Evolutionary conservation across 2,888 invertebrate genomes (phyloP).

Genomic region (Meghimatium bilineatum): DNA sequence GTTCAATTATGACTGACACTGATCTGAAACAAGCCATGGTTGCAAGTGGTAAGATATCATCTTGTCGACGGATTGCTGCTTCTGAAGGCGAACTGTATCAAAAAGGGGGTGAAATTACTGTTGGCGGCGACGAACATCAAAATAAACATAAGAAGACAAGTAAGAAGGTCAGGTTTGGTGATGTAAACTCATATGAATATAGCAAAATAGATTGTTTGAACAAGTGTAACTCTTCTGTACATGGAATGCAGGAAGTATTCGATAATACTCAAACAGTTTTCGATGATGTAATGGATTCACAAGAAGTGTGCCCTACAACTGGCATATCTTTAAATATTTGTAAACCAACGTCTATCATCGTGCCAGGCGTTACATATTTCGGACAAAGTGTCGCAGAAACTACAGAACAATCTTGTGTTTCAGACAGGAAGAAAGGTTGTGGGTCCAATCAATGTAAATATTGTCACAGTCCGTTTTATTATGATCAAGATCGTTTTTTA

Average conservation of each 20-base stretch:
- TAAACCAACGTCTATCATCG: not conserved
- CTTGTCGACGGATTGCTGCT: not conserved
- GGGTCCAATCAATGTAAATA: not conserved
- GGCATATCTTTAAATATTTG: not conserved
- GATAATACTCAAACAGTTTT: not conserved
- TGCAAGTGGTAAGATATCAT: not conserved
- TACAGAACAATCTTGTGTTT: not conserved
- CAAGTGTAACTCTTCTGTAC: constrained; percentile 26
- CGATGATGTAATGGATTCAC: not conserved
- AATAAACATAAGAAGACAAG: not conserved
- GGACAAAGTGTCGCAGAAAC: too few relatives aligned
- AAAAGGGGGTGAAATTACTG: too few relatives aligned
- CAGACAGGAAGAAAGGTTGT: not conserved
- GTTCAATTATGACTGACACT: not conserved
- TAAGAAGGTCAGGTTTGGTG: constrained; percentile 9
- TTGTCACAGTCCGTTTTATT: not conserved
- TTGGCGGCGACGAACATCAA: not conserved
- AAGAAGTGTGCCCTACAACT: not conserved
- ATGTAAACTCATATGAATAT: not conserved
- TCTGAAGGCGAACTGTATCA: not conserved
- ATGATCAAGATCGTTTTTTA: not conserved
- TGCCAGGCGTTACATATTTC: too few relatives aligned
- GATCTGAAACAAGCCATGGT: not conserved
- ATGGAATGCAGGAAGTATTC: not conserved
- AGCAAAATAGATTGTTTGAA: not conserved